Evolutionary conservation across 2,113 vertebrate genomes (phyloP).

Genomic region (Boleophthalmus pectinirostris): DNA sequence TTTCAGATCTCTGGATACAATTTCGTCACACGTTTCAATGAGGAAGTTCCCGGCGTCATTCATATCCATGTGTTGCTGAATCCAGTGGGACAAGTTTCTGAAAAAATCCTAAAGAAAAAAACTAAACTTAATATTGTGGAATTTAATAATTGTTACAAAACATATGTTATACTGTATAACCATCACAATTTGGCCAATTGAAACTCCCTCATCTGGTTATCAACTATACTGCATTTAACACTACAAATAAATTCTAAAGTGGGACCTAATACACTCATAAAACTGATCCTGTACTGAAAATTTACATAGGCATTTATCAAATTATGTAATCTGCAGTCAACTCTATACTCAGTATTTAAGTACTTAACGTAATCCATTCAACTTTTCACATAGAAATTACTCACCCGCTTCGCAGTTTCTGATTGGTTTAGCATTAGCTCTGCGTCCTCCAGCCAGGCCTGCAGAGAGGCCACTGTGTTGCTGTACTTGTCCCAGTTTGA

Average conservation of each 20-base stretch:
- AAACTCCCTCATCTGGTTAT: background rate
- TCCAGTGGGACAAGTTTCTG: slow-evolving; percentile 82
- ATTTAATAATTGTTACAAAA: background rate
- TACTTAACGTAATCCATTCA: background rate
- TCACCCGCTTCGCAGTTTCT: slow-evolving; percentile 89
- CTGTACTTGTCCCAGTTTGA: slow-evolving; percentile 96
- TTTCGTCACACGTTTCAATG: slow-evolving; percentile 96
- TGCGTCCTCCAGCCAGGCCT: slow-evolving; percentile 96
- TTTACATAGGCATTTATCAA: too few relatives aligned
- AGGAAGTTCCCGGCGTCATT: slow-evolving; percentile 98
- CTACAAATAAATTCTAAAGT: background rate
- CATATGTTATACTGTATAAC: background rate
- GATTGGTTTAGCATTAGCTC: slow-evolving; percentile 94
- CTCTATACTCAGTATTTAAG: background rate
- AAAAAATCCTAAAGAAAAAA: slow-evolving; percentile 77
- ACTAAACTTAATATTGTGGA: slow-evolving; percentile 22
- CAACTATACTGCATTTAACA: background rate
- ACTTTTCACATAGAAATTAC: background rate
- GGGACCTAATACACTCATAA: background rate
- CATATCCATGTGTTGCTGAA: slow-evolving; percentile 96
- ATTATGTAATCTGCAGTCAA: background rate
- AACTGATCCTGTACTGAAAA: background rate
- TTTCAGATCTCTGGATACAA: slow-evolving; percentile 93
- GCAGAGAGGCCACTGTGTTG: slow-evolving; percentile 87
- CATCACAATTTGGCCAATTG: background rate